Conservation (phyloP, 2,797 vertebrate species). For the Falco columbarius region DNA sequence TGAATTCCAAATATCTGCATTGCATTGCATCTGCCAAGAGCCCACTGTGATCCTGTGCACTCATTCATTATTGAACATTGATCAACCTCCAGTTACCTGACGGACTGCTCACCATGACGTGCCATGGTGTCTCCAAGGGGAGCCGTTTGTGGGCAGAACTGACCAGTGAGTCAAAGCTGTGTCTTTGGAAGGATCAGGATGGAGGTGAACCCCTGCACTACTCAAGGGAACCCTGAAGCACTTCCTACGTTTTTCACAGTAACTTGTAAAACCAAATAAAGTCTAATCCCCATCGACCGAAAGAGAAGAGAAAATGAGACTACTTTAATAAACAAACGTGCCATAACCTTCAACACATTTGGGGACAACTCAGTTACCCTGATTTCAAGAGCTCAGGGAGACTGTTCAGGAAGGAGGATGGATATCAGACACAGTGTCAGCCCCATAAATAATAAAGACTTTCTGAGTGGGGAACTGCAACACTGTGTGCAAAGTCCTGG, state of each 20-base stretch:
- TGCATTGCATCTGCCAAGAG: background rate
- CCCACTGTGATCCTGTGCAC: background rate
- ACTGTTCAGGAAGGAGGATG: background rate
- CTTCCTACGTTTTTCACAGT: background rate
- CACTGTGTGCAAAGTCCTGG: rapidly evolving
- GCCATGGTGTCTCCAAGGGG: background rate
- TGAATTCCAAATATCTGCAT: background rate
- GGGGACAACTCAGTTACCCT: background rate
- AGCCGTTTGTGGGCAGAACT: background rate
- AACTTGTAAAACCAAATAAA: background rate
- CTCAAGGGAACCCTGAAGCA: background rate
- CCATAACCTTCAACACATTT: background rate
- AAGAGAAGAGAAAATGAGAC: background rate
- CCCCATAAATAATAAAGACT: background rate
- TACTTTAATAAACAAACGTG: background rate
- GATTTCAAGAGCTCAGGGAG: background rate
- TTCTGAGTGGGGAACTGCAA: background rate
- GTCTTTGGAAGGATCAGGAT: background rate
- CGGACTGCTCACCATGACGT: background rate
- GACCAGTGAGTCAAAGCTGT: background rate
- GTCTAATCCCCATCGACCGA: background rate
- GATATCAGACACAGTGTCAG: background rate
- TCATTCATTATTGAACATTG: background rate
- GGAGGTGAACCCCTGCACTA: background rate
- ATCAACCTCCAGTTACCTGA: background rate